phyloP scores from a whole-genome alignment of 2,888 invertebrate genomes.

The Noctua janthina region DNA sequence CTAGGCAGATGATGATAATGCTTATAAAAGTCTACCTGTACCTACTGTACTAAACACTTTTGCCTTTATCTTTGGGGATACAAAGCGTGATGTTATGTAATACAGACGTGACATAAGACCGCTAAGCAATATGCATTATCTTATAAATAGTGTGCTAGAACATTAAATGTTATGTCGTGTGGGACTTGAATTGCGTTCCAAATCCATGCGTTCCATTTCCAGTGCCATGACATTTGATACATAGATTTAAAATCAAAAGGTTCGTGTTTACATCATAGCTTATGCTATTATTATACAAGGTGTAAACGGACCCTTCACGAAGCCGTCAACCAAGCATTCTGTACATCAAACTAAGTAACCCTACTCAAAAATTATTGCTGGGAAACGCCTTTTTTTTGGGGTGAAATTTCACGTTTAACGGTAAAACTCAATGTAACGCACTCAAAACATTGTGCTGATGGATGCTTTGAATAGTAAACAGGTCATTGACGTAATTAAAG shows the following conservation, averaged over 20 bases:
- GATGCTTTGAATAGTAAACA: too few species aligned
- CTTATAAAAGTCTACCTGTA: background rate
- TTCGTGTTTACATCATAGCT: background rate
- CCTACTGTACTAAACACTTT: background rate
- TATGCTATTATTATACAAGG: too few species aligned
- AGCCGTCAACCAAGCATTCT: too few species aligned
- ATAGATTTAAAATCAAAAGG: constrained; percentile 13
- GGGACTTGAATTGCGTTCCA: constrained; percentile 37
- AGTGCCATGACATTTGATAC: constrained; percentile 19
- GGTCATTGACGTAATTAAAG: too few species aligned
- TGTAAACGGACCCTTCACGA: too few species aligned
- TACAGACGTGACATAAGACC: constrained; percentile 37
- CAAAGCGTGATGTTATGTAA: background rate
- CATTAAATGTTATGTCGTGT: constrained; percentile 26
- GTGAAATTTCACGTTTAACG: too few species aligned
- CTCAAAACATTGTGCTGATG: too few species aligned
- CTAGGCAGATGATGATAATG: background rate
- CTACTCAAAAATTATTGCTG: too few species aligned
- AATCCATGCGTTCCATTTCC: too few species aligned
- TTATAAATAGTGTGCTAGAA: constrained; percentile 16
- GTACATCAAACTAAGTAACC: too few species aligned
- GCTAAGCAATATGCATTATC: constrained; percentile 34
- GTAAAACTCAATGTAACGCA: too few species aligned
- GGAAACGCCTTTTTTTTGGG: too few species aligned
- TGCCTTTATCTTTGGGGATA: background rate